Percentiles rank a stretch among this genome's conserved stretches.
Evolutionary conservation across 2,888 invertebrate genomes (phyloP).

Genomic region (Xanthorhoe designata): DNA sequence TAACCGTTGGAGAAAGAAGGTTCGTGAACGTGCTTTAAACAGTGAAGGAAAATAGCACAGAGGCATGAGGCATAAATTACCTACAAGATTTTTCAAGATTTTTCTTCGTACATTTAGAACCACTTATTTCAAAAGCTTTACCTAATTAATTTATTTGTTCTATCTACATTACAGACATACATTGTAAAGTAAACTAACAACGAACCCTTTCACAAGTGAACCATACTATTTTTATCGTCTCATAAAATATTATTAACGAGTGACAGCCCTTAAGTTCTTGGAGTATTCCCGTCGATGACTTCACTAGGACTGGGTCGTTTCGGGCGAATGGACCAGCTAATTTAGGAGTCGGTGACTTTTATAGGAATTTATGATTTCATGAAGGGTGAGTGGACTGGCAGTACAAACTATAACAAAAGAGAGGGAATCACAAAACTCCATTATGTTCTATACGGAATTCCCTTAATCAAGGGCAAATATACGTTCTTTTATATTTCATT

Average conservation of each 20-base stretch:
- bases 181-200: constrained; percentile 14
- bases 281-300: constrained; percentile 73
- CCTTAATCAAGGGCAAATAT: too few relatives aligned
- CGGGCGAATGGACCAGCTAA: constrained; percentile 55
- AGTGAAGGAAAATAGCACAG: too few relatives aligned
- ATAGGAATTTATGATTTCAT: constrained; percentile 47
- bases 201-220: constrained; percentile 24
- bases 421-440: background rate
- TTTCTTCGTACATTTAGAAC: too few relatives aligned
- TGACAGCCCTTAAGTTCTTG: constrained; percentile 38
- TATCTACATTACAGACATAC: too few relatives aligned
- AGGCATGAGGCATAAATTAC: too few relatives aligned
- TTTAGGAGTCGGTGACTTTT: constrained; percentile 61
- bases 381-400: constrained; percentile 18
- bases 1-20: too few relatives aligned
- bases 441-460: background rate
- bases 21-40: too few relatives aligned
- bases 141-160: too few relatives aligned
- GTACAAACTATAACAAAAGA: background rate
- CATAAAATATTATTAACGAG: constrained; percentile 26
- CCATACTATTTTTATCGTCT: constrained; percentile 27
- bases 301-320: constrained; percentile 56
- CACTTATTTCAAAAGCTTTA: too few relatives aligned
- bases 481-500: background rate
- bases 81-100: too few relatives aligned